Evolutionary conservation across 2,888 invertebrate genomes (phyloP).

Genomic region (Iselma pallidipennis): DNA sequence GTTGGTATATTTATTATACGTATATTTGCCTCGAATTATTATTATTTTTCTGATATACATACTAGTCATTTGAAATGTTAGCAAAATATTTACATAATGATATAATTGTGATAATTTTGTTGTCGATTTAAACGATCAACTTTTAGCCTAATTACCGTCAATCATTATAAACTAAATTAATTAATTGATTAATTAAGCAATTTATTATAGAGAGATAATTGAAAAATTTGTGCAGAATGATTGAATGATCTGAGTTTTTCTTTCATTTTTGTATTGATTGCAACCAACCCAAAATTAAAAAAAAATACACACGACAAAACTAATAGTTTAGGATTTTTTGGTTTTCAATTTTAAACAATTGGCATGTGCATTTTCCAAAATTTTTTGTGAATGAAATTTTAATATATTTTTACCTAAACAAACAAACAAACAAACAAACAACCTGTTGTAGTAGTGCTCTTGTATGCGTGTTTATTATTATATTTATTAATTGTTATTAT

Average conservation of each 20-base stretch:
- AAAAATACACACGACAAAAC: constrained; percentile 12
- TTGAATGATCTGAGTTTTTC: constrained; percentile 44
- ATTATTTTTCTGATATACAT: constrained; percentile 30
- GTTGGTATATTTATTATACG: constrained; percentile 29
- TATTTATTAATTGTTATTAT: constrained; percentile 10
- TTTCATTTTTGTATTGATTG: constrained; percentile 8
- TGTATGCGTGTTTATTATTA: constrained; percentile 45
- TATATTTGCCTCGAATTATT: constrained; percentile 20
- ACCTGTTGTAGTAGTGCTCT: constrained; percentile 48
- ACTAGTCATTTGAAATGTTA: constrained; percentile 17
- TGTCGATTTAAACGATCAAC: background rate
- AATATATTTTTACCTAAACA: too few species aligned
- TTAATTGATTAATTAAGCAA: too few species aligned
- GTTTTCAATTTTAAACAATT: constrained; percentile 30
- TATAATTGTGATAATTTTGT: background rate
- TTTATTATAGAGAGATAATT: background rate
- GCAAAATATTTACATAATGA: background rate
- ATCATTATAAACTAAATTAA: background rate
- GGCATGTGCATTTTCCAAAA: constrained; percentile 48
- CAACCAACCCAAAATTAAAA: constrained; percentile 19
- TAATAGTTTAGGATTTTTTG: constrained; percentile 22
- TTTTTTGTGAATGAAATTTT: constrained; percentile 32
- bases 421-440: too few species aligned
- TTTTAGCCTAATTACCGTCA: constrained; percentile 1
- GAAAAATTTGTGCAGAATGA: constrained; percentile 49